Evolutionary conservation across 2,113 vertebrate species (phyloP), one percentile per base, ranked within the genome.

Genomic region (Chlorocebus sabaeus): DNA sequence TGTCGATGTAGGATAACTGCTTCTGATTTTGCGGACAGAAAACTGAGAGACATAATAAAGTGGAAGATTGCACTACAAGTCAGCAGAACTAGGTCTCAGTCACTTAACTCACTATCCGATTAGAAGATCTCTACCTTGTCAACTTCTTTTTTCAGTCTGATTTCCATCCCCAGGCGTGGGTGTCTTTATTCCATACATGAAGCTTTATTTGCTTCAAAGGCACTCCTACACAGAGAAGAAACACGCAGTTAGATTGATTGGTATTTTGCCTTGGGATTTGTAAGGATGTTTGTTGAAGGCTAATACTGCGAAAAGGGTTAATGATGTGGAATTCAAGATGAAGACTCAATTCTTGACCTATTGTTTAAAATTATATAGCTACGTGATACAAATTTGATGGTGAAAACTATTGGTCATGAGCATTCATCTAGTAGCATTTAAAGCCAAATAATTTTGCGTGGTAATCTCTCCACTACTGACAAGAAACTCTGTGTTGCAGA

Each of bases 151-250:
- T 92, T 35, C 50, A 73, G 88, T 83, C 68, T 70, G 16, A 89
- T 96, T 95, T 92, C 45, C n/a, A 55, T 55, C 55, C n/a, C 43
- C 61, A 87, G 6, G 30, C 75, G 17, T 11, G 73, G 2, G 3
- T 64, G 32, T 79, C 38, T 87, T 91, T 61, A 20, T 73, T 83
- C 11, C 25, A 35, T 1, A 61, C 30, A 68, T 0, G 0, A 40
- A 85, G n/a, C 45, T 95, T 89, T 78, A 32, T 40, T 67, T 45
- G 45, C 84, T 96, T 97, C 83, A 92, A 93, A 90, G 88, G 25
- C 1, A 2, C 79, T 93, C 40, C 43, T 32, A 25, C n/a, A 55
- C 6, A 30, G 52, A n/a, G 40, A 91, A 85, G 30, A 25, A 82
- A 20, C 0, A 2, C 35, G 22, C 1, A 0, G 23, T n/a, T 68